Evolutionary conservation across 1,140 invertebrate genomes (phyloP).

Genomic region (Bombus sylvicola): DNA sequence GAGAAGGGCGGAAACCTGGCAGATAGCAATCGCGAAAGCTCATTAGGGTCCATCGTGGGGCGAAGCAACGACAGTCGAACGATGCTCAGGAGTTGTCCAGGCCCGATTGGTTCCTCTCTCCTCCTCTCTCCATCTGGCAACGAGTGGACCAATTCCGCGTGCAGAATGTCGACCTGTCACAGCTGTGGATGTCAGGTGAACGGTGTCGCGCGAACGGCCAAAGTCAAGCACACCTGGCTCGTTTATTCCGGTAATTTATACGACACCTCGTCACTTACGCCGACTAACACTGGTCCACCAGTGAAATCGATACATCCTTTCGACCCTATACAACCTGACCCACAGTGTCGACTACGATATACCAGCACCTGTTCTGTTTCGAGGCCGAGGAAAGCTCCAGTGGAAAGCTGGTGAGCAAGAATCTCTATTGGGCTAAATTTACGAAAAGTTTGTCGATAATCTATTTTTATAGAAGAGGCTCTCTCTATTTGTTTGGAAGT

Average conservation of each 20-base stretch:
- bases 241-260: conserved; percentile 67
- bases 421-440: not conserved
- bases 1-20: not conserved
- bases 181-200: conserved; percentile 64
- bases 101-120: not conserved
- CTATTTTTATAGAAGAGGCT: too few relatives aligned
- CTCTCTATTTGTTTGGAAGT: too few relatives aligned
- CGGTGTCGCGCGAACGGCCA: conserved; percentile 40
- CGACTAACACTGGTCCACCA: conserved; percentile 26
- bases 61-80: conserved; percentile 6
- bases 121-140: conserved; percentile 9
- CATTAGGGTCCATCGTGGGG: conserved; percentile 18
- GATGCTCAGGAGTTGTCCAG: conserved; percentile 11
- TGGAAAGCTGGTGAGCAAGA: not conserved
- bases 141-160: conserved; percentile 29
- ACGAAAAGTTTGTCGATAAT: not conserved
- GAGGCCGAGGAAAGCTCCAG: not conserved
- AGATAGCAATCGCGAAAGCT: conserved; percentile 6
- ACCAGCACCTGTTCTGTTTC: not conserved
- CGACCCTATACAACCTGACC: not conserved
- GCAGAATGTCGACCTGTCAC: conserved; percentile 46
- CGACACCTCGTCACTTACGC: conserved; percentile 55
- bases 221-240: conserved; percentile 63
- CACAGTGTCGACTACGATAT: not conserved
- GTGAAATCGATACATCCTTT: conserved; percentile 51